These are phyloP conservation scores for Premnoplex brunnescens DNA, from an alignment of 2,797 vertebrate species.

Conservation along the genomic window DNA sequence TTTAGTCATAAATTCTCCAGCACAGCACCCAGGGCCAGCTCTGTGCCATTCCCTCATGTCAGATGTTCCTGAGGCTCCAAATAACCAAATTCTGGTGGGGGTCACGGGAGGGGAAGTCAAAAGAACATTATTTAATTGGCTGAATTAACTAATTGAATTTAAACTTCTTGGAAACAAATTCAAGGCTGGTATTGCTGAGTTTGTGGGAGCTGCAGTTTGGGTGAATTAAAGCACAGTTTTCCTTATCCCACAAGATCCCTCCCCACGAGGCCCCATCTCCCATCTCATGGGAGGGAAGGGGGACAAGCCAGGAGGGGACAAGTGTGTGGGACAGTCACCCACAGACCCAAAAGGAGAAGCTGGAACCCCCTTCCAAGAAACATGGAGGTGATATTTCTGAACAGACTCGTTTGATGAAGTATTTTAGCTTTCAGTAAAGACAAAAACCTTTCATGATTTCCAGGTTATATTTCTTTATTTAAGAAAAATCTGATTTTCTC, in stretches of 20 bases:
- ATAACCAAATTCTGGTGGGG: neutral
- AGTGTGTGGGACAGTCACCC: neutral
- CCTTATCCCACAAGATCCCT: neutral
- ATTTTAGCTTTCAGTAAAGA: neutral
- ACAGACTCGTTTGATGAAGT: neutral
- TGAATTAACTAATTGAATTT: neutral
- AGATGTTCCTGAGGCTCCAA: neutral
- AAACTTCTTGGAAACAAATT: neutral
- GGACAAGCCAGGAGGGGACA: neutral
- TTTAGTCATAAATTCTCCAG: neutral
- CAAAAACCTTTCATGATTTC: neutral
- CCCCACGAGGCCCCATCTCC: neutral
- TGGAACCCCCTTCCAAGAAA: neutral
- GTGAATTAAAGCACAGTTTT: neutral
- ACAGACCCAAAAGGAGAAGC: neutral
- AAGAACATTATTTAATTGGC: neutral
- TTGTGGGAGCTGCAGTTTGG: neutral
- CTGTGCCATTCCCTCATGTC: neutral
- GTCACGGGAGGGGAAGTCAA: neutral
- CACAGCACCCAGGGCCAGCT: neutral
- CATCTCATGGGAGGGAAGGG: neutral
- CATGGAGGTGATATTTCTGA: rapidly evolving
- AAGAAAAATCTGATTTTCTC: neutral
- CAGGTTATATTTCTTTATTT: neutral
- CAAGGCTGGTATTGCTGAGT: neutral